Percentiles rank a stretch among this genome's conserved stretches.
These are phyloP conservation scores for Peribatodes rhomboidaria DNA, from an alignment of 2,888 invertebrate genomes.

Conservation along the genomic window DNA sequence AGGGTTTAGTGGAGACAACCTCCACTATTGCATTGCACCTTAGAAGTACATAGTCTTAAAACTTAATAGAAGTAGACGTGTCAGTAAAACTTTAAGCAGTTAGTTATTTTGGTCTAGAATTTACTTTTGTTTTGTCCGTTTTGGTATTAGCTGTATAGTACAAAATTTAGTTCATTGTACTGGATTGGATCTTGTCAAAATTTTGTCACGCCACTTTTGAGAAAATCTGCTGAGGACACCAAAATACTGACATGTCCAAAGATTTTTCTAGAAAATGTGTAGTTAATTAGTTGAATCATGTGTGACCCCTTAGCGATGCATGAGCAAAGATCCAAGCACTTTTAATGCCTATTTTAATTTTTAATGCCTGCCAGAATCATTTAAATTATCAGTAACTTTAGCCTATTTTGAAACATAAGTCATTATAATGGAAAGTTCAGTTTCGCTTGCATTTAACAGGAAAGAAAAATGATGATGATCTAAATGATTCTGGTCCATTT, in stretches of 20 bases:
- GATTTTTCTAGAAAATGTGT: constrained; percentile 27
- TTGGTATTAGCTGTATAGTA: constrained; percentile 19
- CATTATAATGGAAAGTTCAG: not conserved
- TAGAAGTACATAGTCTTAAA: not conserved
- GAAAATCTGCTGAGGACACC: constrained; percentile 29
- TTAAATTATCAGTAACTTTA: constrained; percentile 11
- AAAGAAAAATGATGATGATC: constrained; percentile 18
- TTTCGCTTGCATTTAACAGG: not conserved
- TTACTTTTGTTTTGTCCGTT: constrained; percentile 11
- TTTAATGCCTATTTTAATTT: constrained; percentile 51
- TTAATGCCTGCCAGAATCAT: constrained; percentile 44
- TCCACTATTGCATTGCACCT: not conserved
- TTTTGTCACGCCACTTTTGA: constrained; percentile 39
- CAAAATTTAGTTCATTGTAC: constrained; percentile 5
- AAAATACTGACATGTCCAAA: constrained; percentile 50
- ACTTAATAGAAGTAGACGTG: constrained; percentile 30
- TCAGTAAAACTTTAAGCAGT: constrained; percentile 33
- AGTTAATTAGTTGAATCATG: constrained; percentile 39
- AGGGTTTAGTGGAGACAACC: not conserved
- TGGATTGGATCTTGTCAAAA: constrained; percentile 34
- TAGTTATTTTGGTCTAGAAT: not conserved
- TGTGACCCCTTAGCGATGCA: constrained; percentile 73
- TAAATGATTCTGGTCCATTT: constrained; percentile 38
- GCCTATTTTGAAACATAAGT: not conserved
- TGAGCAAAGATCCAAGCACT: constrained; percentile 60